These are phyloP conservation scores for Ephialtes manifestator DNA, from an alignment of 2,888 invertebrate genomes.

Conservation along the genomic window DNA sequence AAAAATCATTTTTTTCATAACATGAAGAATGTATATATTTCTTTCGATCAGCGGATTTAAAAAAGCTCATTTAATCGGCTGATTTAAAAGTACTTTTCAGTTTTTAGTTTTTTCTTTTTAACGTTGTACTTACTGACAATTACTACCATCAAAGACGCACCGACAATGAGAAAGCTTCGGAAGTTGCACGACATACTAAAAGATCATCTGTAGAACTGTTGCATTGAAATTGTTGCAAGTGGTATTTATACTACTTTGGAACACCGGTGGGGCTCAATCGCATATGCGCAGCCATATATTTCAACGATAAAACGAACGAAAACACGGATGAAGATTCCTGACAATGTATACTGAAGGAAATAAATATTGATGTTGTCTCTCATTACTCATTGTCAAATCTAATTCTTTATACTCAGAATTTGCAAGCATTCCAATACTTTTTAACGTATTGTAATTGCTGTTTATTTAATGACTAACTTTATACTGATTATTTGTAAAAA, in stretches of 20 bases:
- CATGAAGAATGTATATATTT: background rate
- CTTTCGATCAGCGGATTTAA: too few species aligned
- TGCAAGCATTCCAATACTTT: too few species aligned
- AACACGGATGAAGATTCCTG: background rate
- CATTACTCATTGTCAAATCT: background rate
- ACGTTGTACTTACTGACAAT: background rate
- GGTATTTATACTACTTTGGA: slow-evolving; percentile 6
- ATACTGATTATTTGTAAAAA: too few species aligned
- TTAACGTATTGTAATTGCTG: too few species aligned
- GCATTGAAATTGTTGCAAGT: background rate
- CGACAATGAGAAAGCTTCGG: background rate
- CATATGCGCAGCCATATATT: background rate
- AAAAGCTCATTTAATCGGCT: background rate
- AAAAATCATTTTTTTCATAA: background rate
- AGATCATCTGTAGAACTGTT: background rate
- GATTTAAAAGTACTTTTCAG: background rate
- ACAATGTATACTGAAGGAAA: background rate
- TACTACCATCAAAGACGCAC: background rate
- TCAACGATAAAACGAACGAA: background rate
- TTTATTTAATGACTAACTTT: too few species aligned
- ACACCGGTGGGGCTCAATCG: background rate
- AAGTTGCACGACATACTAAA: background rate
- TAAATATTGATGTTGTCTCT: background rate
- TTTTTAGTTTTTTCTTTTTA: background rate
- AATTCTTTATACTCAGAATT: background rate